Percentiles rank a stretch among this genome's conserved stretches.
phyloP scores from a whole-genome alignment of 2,888 invertebrate genomes.

The Elmis aenea region DNA sequence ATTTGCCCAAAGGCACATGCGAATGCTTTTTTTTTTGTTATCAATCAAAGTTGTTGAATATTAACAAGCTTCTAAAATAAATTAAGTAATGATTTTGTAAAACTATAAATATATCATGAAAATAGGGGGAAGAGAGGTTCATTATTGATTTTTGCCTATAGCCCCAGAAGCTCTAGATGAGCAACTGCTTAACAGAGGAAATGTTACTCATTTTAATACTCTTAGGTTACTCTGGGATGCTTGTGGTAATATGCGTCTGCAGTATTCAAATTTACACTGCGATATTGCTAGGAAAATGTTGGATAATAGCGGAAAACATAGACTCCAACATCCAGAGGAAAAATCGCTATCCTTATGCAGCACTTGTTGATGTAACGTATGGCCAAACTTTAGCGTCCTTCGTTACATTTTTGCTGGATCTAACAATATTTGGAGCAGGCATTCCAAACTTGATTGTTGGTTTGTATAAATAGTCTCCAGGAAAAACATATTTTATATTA shows the following conservation, averaged over 20 bases:
- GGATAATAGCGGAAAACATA: conserved; percentile 72
- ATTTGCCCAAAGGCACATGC: too few relatives aligned
- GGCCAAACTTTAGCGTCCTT: conserved; percentile 58
- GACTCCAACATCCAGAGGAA: conserved; percentile 52
- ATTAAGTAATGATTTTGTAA: too few relatives aligned
- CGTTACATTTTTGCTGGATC: conserved; percentile 65
- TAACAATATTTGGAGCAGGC: conserved; percentile 72
- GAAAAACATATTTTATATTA: not conserved
- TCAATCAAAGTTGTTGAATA: too few relatives aligned
- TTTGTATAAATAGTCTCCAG: conserved; percentile 38
- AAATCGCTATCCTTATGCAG: conserved; percentile 75
- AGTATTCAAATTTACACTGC: conserved; percentile 77
- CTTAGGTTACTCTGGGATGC: conserved; percentile 68
- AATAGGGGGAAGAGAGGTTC: too few relatives aligned
- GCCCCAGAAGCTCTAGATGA: too few relatives aligned
- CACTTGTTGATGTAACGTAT: conserved; percentile 73
- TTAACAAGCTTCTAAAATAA: too few relatives aligned
- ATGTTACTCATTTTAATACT: conserved; percentile 28
- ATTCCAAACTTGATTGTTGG: conserved; percentile 77
- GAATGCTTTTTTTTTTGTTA: too few relatives aligned
- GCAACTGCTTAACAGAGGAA: too few relatives aligned
- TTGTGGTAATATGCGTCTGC: conserved; percentile 62
- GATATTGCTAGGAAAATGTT: conserved; percentile 70
- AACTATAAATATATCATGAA: too few relatives aligned
- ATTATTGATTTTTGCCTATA: too few relatives aligned